Conservation (phyloP, 2,113 vertebrate species). For the Noturus placidus region DNA sequence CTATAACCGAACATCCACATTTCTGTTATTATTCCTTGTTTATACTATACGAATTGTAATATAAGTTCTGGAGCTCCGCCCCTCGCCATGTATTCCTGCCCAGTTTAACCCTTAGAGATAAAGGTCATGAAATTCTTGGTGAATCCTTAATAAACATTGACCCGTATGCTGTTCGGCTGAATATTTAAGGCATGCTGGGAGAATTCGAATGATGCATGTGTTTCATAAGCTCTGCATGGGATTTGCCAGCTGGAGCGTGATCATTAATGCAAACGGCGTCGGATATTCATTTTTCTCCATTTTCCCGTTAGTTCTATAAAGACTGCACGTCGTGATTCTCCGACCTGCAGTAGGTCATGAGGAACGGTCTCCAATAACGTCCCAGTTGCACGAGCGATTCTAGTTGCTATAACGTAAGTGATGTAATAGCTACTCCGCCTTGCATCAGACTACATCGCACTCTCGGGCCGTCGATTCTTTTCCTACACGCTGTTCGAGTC, state of each 20-base stretch:
- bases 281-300: not conserved
- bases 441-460: not conserved
- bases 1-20: not conserved
- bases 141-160: not conserved
- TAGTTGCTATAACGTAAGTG: not conserved
- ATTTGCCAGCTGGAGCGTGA: not conserved
- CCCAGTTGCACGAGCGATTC: too few relatives aligned
- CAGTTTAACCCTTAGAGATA: not conserved
- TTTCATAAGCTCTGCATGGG: not conserved
- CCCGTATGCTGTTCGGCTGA: not conserved
- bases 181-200: not conserved
- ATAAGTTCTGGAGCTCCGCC: too few relatives aligned
- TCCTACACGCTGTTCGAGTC: not conserved
- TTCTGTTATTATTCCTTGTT: too few relatives aligned
- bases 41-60: not conserved
- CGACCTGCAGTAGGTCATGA: not conserved
- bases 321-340: not conserved
- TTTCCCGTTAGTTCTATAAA: not conserved
- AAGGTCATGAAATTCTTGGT: not conserved
- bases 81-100: not conserved
- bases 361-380: too few relatives aligned
- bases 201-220: not conserved
- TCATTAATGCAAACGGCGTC: not conserved
- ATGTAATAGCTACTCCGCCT: not conserved
- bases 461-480: not conserved